These are phyloP conservation scores for Gymnogyps californianus DNA, from an alignment of 2,113 vertebrate genomes.

Conservation along the genomic window DNA sequence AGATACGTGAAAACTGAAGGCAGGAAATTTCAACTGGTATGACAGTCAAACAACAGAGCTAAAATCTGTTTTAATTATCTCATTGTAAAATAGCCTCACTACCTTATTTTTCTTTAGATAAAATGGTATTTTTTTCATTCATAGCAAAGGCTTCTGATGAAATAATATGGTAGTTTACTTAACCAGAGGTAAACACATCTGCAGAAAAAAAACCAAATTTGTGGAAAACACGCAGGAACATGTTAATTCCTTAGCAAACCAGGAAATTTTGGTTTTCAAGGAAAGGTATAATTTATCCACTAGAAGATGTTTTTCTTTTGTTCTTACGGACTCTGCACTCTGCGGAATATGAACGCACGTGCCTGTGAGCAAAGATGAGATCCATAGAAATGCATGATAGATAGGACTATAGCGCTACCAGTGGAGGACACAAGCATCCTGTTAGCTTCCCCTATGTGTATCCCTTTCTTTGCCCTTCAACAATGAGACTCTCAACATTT, in stretches of 20 bases:
- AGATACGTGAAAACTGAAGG: neutral
- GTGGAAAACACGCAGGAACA: neutral
- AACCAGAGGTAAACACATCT: neutral
- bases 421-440: neutral
- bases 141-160: neutral
- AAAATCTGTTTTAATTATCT: neutral
- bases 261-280: neutral
- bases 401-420: neutral
- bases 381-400: neutral
- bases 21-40: neutral
- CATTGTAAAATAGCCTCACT: neutral
- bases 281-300: neutral
- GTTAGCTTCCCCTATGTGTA: neutral
- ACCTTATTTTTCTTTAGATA: neutral
- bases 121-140: neutral
- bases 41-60: neutral
- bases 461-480: neutral
- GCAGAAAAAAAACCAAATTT: neutral
- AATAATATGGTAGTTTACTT: neutral
- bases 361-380: neutral
- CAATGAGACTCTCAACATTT: neutral
- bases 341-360: neutral
- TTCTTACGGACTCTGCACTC: neutral
- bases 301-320: neutral
- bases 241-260: neutral